Conservation (phyloP, 2,113 vertebrate species). For the Pyxicephalus adspersus region DNA sequence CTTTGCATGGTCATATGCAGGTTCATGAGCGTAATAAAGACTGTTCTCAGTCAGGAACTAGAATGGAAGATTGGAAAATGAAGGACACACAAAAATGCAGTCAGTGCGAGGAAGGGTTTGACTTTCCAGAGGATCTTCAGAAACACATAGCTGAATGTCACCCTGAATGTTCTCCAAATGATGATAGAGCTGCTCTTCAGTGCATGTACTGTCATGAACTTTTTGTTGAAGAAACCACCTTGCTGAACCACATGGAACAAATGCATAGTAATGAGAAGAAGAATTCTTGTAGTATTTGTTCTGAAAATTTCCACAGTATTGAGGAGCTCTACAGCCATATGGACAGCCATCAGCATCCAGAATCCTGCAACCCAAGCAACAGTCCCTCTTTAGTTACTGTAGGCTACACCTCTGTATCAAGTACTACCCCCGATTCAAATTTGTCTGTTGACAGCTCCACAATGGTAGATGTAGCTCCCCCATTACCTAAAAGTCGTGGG, state of each 20-base stretch:
- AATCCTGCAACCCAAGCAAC: constrained; percentile 96
- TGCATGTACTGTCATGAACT: constrained; percentile 97
- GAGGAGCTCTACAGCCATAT: constrained; percentile 96
- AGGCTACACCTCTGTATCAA: constrained; percentile 96
- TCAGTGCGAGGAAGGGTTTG: constrained; percentile 96
- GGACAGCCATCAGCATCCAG: constrained; percentile 94
- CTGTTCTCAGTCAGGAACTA: constrained; percentile 79
- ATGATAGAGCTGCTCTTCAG: constrained; percentile 88
- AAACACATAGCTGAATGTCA: constrained; percentile 96
- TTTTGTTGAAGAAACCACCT: constrained; percentile 88
- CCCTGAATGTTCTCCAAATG: constrained; percentile 92
- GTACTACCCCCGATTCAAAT: constrained; percentile 97
- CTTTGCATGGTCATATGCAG: constrained; percentile 97
- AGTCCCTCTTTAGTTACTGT: constrained; percentile 93
- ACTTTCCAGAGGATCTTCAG: constrained; percentile 95
- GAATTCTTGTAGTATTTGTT: constrained; percentile 89
- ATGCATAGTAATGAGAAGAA: constrained; percentile 88
- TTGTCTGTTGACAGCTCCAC: constrained; percentile 95
- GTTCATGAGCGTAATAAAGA: constrained; percentile 93
- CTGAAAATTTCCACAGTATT: constrained; percentile 89
- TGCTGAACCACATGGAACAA: constrained; percentile 93
- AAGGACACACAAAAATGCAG: constrained; percentile 97
- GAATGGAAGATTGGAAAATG: constrained; percentile 91
- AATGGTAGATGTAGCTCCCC: constrained; percentile 88
- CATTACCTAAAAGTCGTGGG: constrained; percentile 89